These are phyloP conservation scores for Megastigmus dorsalis DNA, from an alignment of 2,888 invertebrate genomes.

Conservation along the genomic window DNA sequence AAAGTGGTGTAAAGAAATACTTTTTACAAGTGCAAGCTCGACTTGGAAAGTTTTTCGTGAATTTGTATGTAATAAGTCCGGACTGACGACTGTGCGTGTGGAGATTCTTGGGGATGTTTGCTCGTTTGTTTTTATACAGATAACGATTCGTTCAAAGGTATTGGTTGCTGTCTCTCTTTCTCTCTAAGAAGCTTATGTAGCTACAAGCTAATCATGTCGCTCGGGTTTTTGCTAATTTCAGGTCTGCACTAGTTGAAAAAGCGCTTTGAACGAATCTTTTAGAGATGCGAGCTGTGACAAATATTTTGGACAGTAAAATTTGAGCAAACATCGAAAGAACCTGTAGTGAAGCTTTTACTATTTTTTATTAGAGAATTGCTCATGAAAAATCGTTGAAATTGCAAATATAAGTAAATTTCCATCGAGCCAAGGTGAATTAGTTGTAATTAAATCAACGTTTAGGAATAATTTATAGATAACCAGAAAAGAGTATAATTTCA, in stretches of 20 bases:
- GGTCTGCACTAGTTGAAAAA: not conserved
- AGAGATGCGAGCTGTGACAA: no score
- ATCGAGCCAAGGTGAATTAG: not conserved
- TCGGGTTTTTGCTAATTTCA: no score
- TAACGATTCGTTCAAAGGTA: not conserved
- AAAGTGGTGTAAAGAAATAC: no score
- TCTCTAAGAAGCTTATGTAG: not conserved
- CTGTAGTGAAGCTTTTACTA: no score
- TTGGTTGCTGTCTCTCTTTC: not conserved
- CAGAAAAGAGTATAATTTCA: no score
- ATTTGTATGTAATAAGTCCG: not conserved
- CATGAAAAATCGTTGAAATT: no score
- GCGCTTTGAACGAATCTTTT: constrained; percentile 8
- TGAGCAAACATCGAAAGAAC: no score
- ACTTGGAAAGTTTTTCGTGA: constrained; percentile 24
- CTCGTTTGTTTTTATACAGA: not conserved
- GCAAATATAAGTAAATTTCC: no score
- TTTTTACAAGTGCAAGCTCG: constrained; percentile 47
- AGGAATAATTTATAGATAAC: not conserved
- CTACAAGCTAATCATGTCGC: no score
- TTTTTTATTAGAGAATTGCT: no score
- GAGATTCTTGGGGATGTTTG: no score
- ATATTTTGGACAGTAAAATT: no score
- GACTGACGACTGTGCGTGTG: constrained; percentile 30
- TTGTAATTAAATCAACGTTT: not conserved